Evolutionary conservation across 2,797 vertebrate genomes (phyloP).

Genomic region (Anniella stebbinsi): DNA sequence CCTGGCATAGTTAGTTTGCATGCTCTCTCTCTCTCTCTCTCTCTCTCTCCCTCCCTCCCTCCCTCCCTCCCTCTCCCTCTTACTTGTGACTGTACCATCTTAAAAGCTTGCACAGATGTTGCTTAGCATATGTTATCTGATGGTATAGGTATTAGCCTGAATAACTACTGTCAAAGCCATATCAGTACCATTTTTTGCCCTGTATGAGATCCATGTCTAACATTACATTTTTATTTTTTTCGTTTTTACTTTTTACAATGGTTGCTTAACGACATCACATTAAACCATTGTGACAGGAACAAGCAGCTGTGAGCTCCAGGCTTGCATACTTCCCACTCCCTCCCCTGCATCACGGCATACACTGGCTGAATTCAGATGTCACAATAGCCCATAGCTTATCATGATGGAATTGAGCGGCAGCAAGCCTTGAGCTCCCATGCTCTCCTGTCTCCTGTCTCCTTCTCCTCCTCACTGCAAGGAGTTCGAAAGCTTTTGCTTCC

Average conservation of each 20-base stretch:
- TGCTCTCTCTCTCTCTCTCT: too few relatives aligned
- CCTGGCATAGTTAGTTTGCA: too few relatives aligned
- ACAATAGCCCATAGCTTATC: too few relatives aligned
- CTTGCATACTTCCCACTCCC: neutral
- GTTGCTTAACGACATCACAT: neutral
- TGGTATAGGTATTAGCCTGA: neutral
- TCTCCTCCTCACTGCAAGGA: neutral
- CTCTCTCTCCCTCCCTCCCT: neutral
- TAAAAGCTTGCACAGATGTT: neutral
- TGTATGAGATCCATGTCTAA: neutral
- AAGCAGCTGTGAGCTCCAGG: neutral
- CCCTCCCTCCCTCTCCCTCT: neutral
- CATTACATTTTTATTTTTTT: neutral
- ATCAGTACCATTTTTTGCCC: neutral
- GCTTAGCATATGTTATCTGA: neutral
- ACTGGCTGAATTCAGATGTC: too few relatives aligned
- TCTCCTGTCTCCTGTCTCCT: too few relatives aligned
- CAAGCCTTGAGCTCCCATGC: too few relatives aligned
- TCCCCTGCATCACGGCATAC: neutral
- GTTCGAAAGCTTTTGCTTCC: neutral
- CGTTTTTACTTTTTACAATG: neutral
- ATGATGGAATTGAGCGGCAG: too few relatives aligned
- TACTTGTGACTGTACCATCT: neutral
- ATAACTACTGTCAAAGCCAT: neutral
- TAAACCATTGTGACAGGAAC: neutral